Base-by-base conservation (phyloP, 2,888 invertebrate genomes). In the Habroteleia sp. region DNA sequence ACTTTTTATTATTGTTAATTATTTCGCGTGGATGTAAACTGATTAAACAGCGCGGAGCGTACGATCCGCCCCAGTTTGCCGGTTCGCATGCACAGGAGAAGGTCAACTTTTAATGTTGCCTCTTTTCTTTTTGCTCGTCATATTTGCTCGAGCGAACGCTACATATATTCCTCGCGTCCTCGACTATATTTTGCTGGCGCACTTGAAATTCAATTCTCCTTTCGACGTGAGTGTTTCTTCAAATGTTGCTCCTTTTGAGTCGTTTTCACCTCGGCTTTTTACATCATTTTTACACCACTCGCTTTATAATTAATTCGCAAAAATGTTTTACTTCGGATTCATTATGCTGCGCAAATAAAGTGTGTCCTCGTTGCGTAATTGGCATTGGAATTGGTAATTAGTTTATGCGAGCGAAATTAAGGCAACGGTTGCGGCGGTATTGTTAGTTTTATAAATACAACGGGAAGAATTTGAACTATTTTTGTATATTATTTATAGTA, bases 191-290 rank as follows among this genome's bases (percentile, higher is more conserved):
- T 58, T 42, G 37, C 41, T 41, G 25, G 48, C 39, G 56, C 42
- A 63, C 72, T 48, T 50, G 39, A 65, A 65, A 72, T 72, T 65
- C 72, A 65, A 63, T 68, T 65, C 50, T 63, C 58, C 42, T 56
- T 52, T 39, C 29, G 58, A 63, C 69, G 33, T 68, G 39, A 72
- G 63, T 62, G 62, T 63, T 56, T 63, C 71, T 63, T 63, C 48
- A 63, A 71, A 73, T 52, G 69, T 62, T 62, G 44, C 52, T 60
- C 50, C 44, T 69, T 60, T 60, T 27, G 37, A 69, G 52, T 52
- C 37, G 60, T 69, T 41, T 50, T 44, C 29, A 16, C 42, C 44
- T 13, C 35, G 13, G 44, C 35, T 31, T 63, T 42, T 41, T 33
- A 52, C 46, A 23, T 42, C 35, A 17, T 13, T 65, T 66, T 56